Base-by-base conservation (phyloP, 2,888 invertebrate species). In the Drosophila phalerata region DNA sequence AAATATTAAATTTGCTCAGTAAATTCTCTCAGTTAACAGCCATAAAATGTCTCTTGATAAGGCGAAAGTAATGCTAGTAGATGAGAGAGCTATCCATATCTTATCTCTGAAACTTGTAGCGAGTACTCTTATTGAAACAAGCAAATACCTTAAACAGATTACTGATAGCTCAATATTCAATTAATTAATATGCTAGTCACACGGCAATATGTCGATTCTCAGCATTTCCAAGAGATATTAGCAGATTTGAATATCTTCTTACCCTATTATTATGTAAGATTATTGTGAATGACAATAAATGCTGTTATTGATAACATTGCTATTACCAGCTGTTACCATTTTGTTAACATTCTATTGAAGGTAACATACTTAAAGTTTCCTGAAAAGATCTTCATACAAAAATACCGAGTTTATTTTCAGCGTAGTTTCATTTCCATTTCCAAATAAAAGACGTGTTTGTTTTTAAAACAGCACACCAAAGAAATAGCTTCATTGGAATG, bases 401-500 rank as follows among this genome's bases (percentile, higher is more conserved):
- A 19, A 19, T 3, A 2, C 19, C 19, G 19, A 22, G n/a, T 22
- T 4, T 22, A 4, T 22, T 22, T 3, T 22, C 22, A 3, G 22
- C 4, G 22, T 4, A 22, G 22, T 3, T 3, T 22, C 22, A 22
- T 1, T 2, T 1, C 28, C 28, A 28, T 22, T 11, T 6, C n/a
- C 8, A 25, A 69, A 61, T 47, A 65, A 69, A 77, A 73, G 8
- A 45, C 42, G 30, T 30, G 9, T n/a, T 85, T 60, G 68, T 88
- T 88, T 83, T 84, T 77, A 69, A 90, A 90, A 90, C 89, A 72
- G 71, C 89, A 90, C 90, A 90, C 90, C 87, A 85, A 89, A 80
- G 87, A 89, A 91, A 88, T 86, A 88, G 64, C 83, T 85, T 86
- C 91, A 88, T 86, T 91, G 86, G 91, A 91, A 91, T 91, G 88